Percentiles rank a stretch among this genome's conserved stretches.
Evolutionary conservation across 2,797 vertebrate species (phyloP).

Genomic region (Diceros bicornis): DNA sequence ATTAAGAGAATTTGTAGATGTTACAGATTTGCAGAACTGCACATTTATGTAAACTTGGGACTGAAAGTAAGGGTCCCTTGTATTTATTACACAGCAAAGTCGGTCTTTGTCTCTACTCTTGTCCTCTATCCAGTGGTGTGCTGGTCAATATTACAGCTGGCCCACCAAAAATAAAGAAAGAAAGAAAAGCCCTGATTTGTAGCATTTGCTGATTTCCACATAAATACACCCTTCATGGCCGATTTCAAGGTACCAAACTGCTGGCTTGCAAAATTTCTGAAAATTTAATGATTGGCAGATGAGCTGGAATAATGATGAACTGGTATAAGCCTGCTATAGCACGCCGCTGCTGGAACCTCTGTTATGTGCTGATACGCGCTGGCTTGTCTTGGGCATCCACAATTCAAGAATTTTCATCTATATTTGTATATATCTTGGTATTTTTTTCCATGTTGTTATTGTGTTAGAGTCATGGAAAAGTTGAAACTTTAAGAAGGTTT

Average conservation of each 20-base stretch:
- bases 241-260: background rate
- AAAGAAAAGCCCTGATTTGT: background rate
- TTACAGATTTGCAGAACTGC: background rate
- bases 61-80: background rate
- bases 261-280: background rate
- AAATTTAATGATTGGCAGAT: background rate
- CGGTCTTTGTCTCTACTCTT: background rate
- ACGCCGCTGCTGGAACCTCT: background rate
- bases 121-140: background rate
- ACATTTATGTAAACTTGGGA: background rate
- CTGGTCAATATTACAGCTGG: background rate
- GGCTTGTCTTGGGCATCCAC: background rate
- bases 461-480: conserved; percentile 16
- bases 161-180: background rate
- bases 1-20: conserved; percentile 58
- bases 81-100: background rate
- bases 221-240: background rate
- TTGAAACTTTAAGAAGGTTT: conserved; percentile 6
- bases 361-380: background rate
- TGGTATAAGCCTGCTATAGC: background rate
- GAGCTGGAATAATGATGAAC: background rate
- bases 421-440: background rate
- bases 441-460: background rate
- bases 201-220: conserved; percentile 36
- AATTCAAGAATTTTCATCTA: background rate